Conservation (phyloP, 2,113 vertebrate genomes). For the Apteryx mantelli region DNA sequence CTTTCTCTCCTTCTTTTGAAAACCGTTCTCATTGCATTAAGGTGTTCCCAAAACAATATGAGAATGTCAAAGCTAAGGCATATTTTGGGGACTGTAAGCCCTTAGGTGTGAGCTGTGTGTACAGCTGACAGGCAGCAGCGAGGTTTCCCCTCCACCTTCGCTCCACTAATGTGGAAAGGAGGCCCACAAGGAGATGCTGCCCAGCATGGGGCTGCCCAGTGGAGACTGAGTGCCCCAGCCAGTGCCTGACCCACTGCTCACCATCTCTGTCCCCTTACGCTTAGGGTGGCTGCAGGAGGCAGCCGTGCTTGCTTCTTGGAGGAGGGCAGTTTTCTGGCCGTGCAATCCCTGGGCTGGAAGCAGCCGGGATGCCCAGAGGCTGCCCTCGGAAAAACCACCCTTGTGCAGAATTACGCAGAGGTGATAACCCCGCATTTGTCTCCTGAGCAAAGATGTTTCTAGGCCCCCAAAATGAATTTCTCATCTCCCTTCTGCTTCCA, state of each 20-base stretch:
- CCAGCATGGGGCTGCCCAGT: background rate
- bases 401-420: background rate
- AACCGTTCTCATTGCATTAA: background rate
- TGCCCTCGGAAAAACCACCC: background rate
- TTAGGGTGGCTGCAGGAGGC: background rate
- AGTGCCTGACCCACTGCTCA: accelerated
- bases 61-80: background rate
- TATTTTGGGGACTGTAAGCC: background rate
- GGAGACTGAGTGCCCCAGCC: background rate
- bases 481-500: background rate
- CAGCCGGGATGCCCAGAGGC: no score
- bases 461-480: background rate
- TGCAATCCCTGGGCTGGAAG: no score
- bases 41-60: background rate
- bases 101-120: background rate
- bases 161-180: background rate
- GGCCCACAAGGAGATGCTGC: background rate
- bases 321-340: background rate
- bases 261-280: background rate
- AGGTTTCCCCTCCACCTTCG: background rate
- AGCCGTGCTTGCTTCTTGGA: background rate
- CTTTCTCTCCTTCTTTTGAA: background rate
- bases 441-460: background rate
- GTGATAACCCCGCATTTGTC: no score
- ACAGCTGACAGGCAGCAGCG: background rate